Evolutionary conservation across 2,797 vertebrate species (phyloP).

Genomic region (Scyliorhinus canicula): DNA sequence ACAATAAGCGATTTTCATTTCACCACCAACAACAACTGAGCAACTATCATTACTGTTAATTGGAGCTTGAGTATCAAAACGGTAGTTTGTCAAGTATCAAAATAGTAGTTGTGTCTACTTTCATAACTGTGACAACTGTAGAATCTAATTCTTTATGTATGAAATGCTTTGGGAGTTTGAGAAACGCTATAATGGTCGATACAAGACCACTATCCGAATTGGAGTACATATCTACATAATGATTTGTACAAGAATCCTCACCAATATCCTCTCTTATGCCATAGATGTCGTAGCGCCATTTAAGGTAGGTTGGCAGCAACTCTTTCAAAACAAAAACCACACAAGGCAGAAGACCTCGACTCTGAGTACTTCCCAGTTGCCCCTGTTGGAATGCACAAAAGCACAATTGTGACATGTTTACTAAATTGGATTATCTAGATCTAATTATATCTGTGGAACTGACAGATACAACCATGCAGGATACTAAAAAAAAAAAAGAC

Average conservation of each 20-base stretch:
- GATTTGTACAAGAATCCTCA: slow-evolving; percentile 49
- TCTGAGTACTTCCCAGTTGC: slow-evolving; percentile 89
- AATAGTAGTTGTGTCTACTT: neutral
- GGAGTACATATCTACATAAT: neutral
- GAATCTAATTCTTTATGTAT: neutral
- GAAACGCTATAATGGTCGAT: neutral
- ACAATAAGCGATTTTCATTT: no score
- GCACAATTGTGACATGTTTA: neutral
- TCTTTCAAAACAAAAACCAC: slow-evolving; percentile 92
- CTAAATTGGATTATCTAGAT: neutral
- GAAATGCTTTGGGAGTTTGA: neutral
- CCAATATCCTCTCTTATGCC: slow-evolving; percentile 88
- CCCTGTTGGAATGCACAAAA: slow-evolving; percentile 59
- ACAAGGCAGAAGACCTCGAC: slow-evolving; percentile 87
- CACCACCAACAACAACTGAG: neutral
- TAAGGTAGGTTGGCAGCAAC: slow-evolving; percentile 95
- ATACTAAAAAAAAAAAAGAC: neutral
- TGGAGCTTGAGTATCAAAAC: neutral
- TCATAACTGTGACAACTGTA: neutral
- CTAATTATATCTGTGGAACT: neutral
- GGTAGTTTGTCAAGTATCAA: neutral
- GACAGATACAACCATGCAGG: neutral
- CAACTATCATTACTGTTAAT: neutral
- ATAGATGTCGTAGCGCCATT: slow-evolving; percentile 89
- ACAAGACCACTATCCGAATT: neutral